These are phyloP conservation scores for Heterotilapia buettikoferi DNA, from an alignment of 2,113 vertebrate genomes.

Conservation along the genomic window DNA sequence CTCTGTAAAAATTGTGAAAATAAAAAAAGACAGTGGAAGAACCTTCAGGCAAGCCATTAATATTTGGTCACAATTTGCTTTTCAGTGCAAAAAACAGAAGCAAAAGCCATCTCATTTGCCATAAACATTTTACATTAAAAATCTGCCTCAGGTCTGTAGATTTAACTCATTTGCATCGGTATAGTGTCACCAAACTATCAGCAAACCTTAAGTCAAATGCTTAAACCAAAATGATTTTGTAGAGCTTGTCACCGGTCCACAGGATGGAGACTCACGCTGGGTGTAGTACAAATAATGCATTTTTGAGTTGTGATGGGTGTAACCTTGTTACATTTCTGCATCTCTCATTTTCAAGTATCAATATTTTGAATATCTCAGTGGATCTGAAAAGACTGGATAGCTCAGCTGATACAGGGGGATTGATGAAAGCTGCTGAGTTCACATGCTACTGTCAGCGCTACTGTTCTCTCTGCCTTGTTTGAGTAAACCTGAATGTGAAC, in stretches of 20 bases:
- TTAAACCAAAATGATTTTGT: not conserved
- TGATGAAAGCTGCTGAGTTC: not conserved
- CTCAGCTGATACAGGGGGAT: not conserved
- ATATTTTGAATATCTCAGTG: not conserved
- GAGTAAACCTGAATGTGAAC: not conserved
- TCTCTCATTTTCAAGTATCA: not conserved
- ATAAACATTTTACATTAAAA: not conserved
- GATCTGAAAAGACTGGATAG: not conserved
- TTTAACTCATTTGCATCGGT: not conserved
- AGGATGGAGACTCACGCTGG: not conserved
- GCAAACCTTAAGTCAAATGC: not conserved
- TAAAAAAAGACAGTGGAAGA: not conserved
- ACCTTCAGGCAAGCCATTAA: slow-evolving; percentile 33
- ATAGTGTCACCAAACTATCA: not conserved
- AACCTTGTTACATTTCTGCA: not conserved
- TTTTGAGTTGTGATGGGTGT: not conserved
- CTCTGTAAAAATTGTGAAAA: not conserved
- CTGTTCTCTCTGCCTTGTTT: not conserved
- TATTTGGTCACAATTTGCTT: slow-evolving; percentile 36
- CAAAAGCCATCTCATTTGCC: slow-evolving; percentile 18
- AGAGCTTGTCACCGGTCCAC: not conserved
- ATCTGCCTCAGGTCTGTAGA: slow-evolving; percentile 5
- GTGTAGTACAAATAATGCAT: not conserved
- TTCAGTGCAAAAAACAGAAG: not conserved
- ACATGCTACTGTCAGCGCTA: not conserved